A percentile compares a stretch with the other conserved stretches of the same genome.
Evolutionary conservation across 2,113 vertebrate genomes (phyloP).

Genomic region (Ctenomys sociabilis): DNA sequence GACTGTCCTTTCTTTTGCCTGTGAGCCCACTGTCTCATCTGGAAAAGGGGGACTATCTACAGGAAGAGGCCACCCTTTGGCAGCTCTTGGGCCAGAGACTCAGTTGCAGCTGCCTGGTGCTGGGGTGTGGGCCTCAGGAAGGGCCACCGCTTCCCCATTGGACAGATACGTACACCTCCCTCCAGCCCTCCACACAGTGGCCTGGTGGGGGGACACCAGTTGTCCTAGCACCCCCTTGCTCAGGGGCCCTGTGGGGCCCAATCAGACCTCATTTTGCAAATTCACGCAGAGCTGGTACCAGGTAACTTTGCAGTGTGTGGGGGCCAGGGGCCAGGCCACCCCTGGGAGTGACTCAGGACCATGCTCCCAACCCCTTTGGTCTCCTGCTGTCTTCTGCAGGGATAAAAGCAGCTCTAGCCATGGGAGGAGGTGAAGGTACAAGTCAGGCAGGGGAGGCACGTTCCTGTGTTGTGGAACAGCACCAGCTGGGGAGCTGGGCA

Average conservation of each 20-base stretch:
- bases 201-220: not conserved
- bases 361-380: not conserved
- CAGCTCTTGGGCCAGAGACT: not conserved
- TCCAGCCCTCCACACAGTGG: not conserved
- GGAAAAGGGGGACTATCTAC: not conserved
- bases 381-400: not conserved
- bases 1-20: not conserved
- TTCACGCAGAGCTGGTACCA: not conserved
- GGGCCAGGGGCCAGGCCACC: too few relatives aligned
- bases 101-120: not conserved
- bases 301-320: not conserved
- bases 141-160: not conserved
- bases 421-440: not conserved
- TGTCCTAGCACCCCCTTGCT: not conserved
- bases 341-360: not conserved
- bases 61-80: not conserved
- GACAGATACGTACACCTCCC: not conserved
- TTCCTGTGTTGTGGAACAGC: not conserved
- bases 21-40: not conserved
- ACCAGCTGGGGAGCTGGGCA: not conserved
- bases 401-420: not conserved
- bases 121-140: too few relatives aligned
- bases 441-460: not conserved
- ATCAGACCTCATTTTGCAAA: slow-evolving; percentile 39
- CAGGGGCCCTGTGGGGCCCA: not conserved